Evolutionary conservation across 2,888 invertebrate species (phyloP), one percentile per base, ranked within the genome.

Genomic region (Hetaerina titia): DNA sequence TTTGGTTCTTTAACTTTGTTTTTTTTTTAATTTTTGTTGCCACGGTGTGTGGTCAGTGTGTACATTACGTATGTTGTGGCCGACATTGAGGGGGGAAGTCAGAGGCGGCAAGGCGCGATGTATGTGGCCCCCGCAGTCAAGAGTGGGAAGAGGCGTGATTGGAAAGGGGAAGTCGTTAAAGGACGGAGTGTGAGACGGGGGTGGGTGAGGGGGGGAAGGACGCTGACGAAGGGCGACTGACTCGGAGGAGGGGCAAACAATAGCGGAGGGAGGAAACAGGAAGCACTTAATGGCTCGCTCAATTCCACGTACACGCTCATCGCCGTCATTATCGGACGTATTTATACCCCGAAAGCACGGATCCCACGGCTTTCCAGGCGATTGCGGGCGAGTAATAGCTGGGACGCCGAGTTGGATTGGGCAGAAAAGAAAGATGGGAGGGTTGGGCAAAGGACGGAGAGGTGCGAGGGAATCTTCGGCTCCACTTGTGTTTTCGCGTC

Each of bases 291-390:
- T 69, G 69, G 92, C 63, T 88, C 88, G 31, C 19, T 57, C 58
- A n/a, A n/a, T 69, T n/a, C 89, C 89, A 13, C 13, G 58, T 11
- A 58, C 89, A 89, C 64, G 69, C 64, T 74, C 69, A 57, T 58
- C n/a, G n/a, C 31, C 56, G 8, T 57, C 74, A 64, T 31, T 90
- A 45, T 19, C 19, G 56, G 56, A 56, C 17, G 69, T 57, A 92
- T 92, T 92, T 74, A 92, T 92, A 19, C n/a, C 92, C 64, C 64
- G 13, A 64, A n/a, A n/a, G 92, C 74, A 92, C 92, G 56, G 45
- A 81, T 31, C 25, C 25, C 81, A 15, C 31, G 25, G 11, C 22
- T 11, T 13, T 31, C 31, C 81, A 31, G 31, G 81, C 31, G 31
- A 81, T 81, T 2, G 25, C n/a, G 25, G 25, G 74, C 7, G 81